These are phyloP conservation scores for Ochropacha duplaris DNA, from an alignment of 2,888 invertebrate species.

Conservation along the genomic window DNA sequence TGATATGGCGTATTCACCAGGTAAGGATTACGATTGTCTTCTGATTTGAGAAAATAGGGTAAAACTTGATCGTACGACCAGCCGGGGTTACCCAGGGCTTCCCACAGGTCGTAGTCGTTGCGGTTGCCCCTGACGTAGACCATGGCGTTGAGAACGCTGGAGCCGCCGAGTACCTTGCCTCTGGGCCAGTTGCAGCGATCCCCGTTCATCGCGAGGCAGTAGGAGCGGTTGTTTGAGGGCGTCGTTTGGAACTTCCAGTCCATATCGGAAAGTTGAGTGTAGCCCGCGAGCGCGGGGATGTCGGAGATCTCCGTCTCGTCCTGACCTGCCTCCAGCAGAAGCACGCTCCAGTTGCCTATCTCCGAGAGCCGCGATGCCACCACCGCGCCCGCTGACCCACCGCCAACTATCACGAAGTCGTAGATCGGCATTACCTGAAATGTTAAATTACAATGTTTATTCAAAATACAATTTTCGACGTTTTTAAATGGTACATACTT, in stretches of 20 bases:
- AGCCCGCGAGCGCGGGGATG: slow-evolving; percentile 92
- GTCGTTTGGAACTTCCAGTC: slow-evolving; percentile 97
- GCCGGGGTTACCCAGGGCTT: slow-evolving; percentile 90
- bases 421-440: slow-evolving; percentile 89
- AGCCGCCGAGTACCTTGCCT: slow-evolving; percentile 95
- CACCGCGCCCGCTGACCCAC: slow-evolving; percentile 95
- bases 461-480: too few species aligned
- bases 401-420: slow-evolving; percentile 94
- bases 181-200: slow-evolving; percentile 96
- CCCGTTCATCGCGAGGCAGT: slow-evolving; percentile 93
- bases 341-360: slow-evolving; percentile 90
- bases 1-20: slow-evolving; percentile 89
- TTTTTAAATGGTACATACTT: too few species aligned
- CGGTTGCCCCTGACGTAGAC: slow-evolving; percentile 94
- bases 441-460: slow-evolving; percentile 4
- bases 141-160: slow-evolving; percentile 95
- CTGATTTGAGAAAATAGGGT: slow-evolving; percentile 93
- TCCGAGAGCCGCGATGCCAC: slow-evolving; percentile 93
- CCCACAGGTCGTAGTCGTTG: slow-evolving; percentile 95
- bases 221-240: slow-evolving; percentile 88
- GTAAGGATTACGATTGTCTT: slow-evolving; percentile 94
- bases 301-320: slow-evolving; percentile 95
- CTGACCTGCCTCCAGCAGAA: slow-evolving; percentile 93
- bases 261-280: slow-evolving; percentile 91
- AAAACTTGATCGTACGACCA: slow-evolving; percentile 93